Evolutionary conservation across 2,113 vertebrate genomes (phyloP), one percentile per base, ranked within the genome.

Genomic region (Anser cygnoides): DNA sequence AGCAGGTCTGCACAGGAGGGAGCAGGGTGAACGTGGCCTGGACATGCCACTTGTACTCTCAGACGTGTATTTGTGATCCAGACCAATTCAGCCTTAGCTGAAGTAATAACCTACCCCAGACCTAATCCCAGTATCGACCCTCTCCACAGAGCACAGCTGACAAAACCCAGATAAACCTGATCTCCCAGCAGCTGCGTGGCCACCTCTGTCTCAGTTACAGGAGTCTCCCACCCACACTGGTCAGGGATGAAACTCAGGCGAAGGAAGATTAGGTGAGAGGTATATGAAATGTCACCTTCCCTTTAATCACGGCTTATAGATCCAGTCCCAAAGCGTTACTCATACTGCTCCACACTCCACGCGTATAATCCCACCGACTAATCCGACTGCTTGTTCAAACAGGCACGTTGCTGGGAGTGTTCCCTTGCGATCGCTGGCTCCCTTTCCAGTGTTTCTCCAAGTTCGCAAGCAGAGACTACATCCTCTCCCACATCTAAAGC

Each of bases 201-300:
- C 84, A 78, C 35, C 61, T 86, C 59, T 49, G 65, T 23, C 61
- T 75, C 49, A 39, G 6, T 17, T 43, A 62, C 10, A 59, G 29
- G 43, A 84, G 28, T 18, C 44, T 49, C 58, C 57, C 44, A 87
- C 46, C n/a, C 55, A 71, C 75, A 84, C 14, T 0, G 0, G 28
- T 29, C 29, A 70, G 62, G 11, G 41, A 86, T 46, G 21, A 84
- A 87, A 94, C 44, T 46, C 58, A 62, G 25, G 58, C 55, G 66
- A 91, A 58, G 58, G 43, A 89, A 89, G 73, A 49, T 93, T 70
- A 94, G 57, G 61, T 13, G 54, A 92, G 92, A 93, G 31, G 23
- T 58, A 12, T 75, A 96, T 37, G 44, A 89, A 96, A 87, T 92
- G 92, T 96, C 96, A 96, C 76, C 92, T 96, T 96, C 76, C 41